Base-by-base conservation (phyloP, 2,888 invertebrate genomes). In the Heteromyza rotundicornis region DNA sequence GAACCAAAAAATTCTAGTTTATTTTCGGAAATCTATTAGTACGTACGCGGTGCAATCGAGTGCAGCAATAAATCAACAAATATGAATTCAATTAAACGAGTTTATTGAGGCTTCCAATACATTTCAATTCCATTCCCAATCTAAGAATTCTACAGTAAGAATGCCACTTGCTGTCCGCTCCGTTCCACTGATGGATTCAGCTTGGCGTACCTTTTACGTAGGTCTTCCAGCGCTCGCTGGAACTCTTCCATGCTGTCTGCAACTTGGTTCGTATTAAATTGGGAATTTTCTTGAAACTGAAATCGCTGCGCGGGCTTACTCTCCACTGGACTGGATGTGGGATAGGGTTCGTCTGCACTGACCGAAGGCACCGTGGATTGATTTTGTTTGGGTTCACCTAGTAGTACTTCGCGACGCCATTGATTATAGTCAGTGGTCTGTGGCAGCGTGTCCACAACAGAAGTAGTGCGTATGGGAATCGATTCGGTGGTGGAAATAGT, bases 211-310 rank as follows among this genome's bases (percentile, higher is more conserved):
- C 72, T 77, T 16, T 77, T 72, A 57, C 75, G 67, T 24, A 76
- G 68, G 53, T 77, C 74, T 10, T 68, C 67, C 35, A 76, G 51
- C 0, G 76, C 75, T 0, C 68, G 67, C 53, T 76, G 73, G 54
- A 76, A 76, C 49, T 64, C 75, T 23, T 77, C 76, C 74, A 76
- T 68, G 68, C 69, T 73, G 58, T 23, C 69, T 40, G 67, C 73
- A 57, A 73, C 54, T 54, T 72, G 70, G 12, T 62, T 69, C 47
- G 65, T 23, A 52, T 57, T 52, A 62, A 14, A 20, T 36, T 62
- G 47, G 62, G 58, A 27, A 62, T 57, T 54, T 58, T 57, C 50
- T 47, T 62, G 54, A 62, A 22, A 50, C 22, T 60, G 36, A 49
- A 49, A 59, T 20, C 27, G 63, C 8, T 69, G 51, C 64, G 2